Evolutionary conservation across 2,113 vertebrate genomes (phyloP).

Genomic region (Onychorhynchus coronatus): DNA sequence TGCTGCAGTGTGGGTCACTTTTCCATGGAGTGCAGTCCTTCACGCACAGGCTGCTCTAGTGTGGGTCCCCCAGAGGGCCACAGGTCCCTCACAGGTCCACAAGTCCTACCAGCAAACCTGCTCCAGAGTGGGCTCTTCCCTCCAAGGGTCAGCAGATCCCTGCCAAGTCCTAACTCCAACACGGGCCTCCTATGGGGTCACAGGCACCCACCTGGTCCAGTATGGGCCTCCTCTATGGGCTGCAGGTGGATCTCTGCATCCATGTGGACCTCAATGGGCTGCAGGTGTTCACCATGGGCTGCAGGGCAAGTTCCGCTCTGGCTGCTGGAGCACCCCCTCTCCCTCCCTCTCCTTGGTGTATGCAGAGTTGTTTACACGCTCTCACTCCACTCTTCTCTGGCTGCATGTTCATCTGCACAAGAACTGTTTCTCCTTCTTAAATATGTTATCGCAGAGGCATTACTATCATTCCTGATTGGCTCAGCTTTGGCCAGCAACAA

Average conservation of each 20-base stretch:
- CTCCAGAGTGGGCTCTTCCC: not conserved
- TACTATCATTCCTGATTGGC: not conserved
- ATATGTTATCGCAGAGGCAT: not conserved
- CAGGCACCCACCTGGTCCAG: not conserved
- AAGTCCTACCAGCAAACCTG: not conserved
- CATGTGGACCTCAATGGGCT: not conserved
- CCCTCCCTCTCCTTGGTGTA: not conserved
- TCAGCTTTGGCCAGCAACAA: not conserved
- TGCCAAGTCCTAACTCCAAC: not conserved
- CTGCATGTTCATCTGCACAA: not conserved
- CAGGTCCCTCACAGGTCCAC: no score
- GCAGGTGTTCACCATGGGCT: not conserved
- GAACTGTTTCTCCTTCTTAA: not conserved
- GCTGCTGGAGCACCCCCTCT: not conserved
- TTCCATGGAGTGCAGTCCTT: not conserved
- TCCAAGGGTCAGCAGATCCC: not conserved
- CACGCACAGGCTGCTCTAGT: not conserved
- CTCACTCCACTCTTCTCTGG: not conserved
- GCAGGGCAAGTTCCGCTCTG: not conserved
- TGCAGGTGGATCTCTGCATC: not conserved
- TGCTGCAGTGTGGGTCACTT: not conserved
- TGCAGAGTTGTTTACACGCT: not conserved
- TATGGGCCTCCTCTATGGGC: not conserved
- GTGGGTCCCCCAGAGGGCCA: not conserved
- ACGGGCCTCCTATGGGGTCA: not conserved